A percentile compares a stretch with the other conserved stretches of the same genome.
phyloP scores from a whole-genome alignment of 2,113 vertebrate species.

The Sphyrna mokarran region DNA sequence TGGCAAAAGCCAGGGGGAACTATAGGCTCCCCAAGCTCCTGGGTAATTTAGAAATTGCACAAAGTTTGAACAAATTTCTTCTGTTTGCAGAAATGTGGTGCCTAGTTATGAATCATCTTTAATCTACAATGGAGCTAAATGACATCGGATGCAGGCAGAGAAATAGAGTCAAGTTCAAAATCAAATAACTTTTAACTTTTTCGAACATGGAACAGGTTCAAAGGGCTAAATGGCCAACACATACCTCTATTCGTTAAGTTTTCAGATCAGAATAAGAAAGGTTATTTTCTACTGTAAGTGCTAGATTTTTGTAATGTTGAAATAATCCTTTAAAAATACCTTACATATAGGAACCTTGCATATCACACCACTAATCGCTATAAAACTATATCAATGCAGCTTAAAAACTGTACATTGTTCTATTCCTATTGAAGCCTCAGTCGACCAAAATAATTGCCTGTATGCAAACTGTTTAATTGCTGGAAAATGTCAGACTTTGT shows the following conservation, averaged over 20 bases:
- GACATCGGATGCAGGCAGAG: not conserved
- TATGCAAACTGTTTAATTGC: slow-evolving; percentile 19
- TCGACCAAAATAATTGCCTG: slow-evolving; percentile 18
- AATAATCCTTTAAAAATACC: not conserved
- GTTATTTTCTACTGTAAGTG: not conserved
- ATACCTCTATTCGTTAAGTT: not conserved
- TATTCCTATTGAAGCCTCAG: too few relatives aligned
- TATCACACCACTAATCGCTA: too few relatives aligned
- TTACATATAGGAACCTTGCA: not conserved
- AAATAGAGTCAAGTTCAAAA: not conserved
- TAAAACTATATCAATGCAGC: not conserved
- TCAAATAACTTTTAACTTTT: not conserved
- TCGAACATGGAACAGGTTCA: too few relatives aligned
- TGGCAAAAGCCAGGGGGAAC: not conserved
- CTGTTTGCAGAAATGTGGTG: not conserved
- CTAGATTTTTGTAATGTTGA: not conserved
- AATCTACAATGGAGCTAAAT: not conserved
- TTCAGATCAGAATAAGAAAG: not conserved
- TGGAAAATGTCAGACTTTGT: slow-evolving; percentile 31
- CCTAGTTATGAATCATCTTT: too few relatives aligned
- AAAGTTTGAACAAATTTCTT: too few relatives aligned
- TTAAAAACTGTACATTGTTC: not conserved
- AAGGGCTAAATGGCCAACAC: too few relatives aligned
- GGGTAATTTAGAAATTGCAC: too few relatives aligned
- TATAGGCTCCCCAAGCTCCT: too few relatives aligned